These are phyloP conservation scores for Heliconius nattereri DNA, from an alignment of 1,140 invertebrate genomes.

Conservation along the genomic window DNA sequence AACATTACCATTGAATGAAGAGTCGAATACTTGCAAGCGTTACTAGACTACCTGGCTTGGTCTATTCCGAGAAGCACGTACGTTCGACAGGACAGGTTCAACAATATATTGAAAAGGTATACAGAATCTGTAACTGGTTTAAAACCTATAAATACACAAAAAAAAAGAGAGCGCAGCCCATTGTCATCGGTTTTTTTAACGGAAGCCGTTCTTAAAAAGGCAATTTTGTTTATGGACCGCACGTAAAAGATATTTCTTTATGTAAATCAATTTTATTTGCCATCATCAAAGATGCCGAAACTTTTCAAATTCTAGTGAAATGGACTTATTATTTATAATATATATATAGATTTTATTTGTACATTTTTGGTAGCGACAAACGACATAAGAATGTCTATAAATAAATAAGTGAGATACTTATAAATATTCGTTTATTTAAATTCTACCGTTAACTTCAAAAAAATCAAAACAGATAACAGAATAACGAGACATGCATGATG, in stretches of 20 bases:
- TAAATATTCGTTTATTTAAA: no score
- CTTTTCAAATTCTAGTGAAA: slow-evolving; percentile 9
- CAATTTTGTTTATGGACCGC: slow-evolving; percentile 55
- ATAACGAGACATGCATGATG: neutral
- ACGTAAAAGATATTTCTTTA: slow-evolving; percentile 60
- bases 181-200: slow-evolving; percentile 47
- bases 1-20: neutral
- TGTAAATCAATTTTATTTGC: slow-evolving; percentile 56
- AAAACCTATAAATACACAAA: slow-evolving; percentile 37
- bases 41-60: slow-evolving; percentile 24
- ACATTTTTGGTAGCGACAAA: neutral
- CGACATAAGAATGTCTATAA: neutral
- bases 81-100: slow-evolving; percentile 42
- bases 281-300: slow-evolving; percentile 48
- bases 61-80: slow-evolving; percentile 39
- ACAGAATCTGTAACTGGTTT: slow-evolving; percentile 35
- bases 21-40: neutral
- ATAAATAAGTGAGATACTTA: no score
- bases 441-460: no score
- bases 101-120: slow-evolving; percentile 23
- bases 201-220: slow-evolving; percentile 45
- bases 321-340: neutral
- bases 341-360: neutral
- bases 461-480: no score
- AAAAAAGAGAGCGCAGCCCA: slow-evolving; percentile 25